Base-by-base conservation (phyloP, 2,888 invertebrate genomes). In the Pycnomerus fuliginosus region DNA sequence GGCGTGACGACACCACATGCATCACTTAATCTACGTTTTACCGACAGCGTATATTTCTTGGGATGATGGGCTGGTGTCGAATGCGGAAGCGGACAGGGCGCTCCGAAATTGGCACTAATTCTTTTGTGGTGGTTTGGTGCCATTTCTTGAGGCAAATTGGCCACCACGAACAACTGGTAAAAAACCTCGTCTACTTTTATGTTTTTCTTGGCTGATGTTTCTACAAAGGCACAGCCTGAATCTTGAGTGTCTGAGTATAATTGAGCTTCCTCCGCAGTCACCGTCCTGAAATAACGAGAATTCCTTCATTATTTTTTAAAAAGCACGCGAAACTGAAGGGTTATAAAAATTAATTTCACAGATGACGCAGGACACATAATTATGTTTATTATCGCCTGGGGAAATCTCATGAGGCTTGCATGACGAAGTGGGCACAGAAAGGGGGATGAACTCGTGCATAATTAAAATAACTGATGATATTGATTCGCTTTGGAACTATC, bases 1-100 rank as follows among this genome's bases (percentile, higher is more conserved):
- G 90, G 89, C n/a, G 90, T 87, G 12, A 91, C 88, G 3, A 90
- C 89, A 2, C 91, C 91, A 63, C 90, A 90, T 1, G 91, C 91
- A 64, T 91, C 91, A 53, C 90, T 90, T 55, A 90, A 74, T 35
- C 89, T 79, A 44, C 90, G 77, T 60, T 90, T 87, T 51, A 91
- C 88, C 29, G 89, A 88, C 38, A 91, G 75, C 2, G 87, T 86
- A 61, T 86, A 85, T 70, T 84, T 85, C 67, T 85, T 85, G 63
- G 80, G 79, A 59, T 81, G 78, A 65, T 79, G 83, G 27, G 79
- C 76, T n/a, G 82, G 80, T 16, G 80, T 78, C 51, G 83, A 79
- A 0, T 84, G 83, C 0, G 84, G 83, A 51, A 87, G 66, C 4
- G 87, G 86, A 52, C 85, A 87, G 0, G 87, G 87, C 40, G 87